Conservation (phyloP, 2,797 vertebrate genomes). For the Myotis vivesi region DNA sequence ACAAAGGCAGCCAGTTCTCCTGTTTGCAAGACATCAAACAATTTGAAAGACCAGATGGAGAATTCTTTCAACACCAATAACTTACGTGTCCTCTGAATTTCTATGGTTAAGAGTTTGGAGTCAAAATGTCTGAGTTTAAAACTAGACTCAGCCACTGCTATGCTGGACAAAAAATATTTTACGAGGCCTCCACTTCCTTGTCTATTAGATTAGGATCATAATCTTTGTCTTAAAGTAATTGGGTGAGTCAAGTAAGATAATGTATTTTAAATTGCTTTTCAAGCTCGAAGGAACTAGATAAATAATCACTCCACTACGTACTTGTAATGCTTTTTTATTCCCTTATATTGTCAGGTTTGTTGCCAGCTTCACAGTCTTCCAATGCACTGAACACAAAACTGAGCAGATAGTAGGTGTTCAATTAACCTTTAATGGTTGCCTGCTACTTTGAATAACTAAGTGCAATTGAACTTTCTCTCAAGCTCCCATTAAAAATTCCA, state of each 20-base stretch:
- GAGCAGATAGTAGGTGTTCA: not conserved
- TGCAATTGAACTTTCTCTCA: not conserved
- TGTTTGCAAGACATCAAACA: not conserved
- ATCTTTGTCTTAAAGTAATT: not conserved
- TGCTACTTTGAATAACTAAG: not conserved
- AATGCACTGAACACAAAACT: not conserved
- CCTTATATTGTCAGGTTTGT: not conserved
- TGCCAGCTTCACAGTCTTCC: not conserved
- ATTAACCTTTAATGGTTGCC: not conserved
- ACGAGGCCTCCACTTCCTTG: not conserved
- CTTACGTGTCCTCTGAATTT: not conserved
- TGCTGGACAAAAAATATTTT: not conserved
- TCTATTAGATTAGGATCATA: not conserved
- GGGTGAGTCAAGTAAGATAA: not conserved
- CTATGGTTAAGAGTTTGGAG: not conserved
- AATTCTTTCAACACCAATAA: not conserved
- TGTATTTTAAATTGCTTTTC: slow-evolving; percentile 6
- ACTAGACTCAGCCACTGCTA: not conserved
- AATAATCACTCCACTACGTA: not conserved
- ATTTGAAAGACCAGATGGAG: not conserved
- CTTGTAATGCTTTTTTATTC: not conserved
- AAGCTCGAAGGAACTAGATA: not conserved
- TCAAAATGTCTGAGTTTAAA: not conserved
- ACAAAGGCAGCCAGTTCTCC: not conserved
- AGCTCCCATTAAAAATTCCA: not conserved